phyloP scores from a whole-genome alignment of 2,113 vertebrate genomes.

The Cyphomyrus plagiostoma region DNA sequence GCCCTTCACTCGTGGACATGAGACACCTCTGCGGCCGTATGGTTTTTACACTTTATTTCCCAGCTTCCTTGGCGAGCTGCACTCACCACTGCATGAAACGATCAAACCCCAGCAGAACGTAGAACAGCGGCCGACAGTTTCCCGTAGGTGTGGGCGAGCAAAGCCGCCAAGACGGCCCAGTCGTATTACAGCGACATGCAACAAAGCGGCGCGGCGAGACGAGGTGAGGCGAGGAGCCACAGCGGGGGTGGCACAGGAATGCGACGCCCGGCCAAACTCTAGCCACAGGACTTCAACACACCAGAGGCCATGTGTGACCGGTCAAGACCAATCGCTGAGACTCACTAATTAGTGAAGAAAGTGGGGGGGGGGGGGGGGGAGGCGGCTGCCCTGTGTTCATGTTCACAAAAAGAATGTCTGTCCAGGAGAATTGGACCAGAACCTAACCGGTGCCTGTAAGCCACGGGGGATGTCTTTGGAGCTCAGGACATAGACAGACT shows the following conservation, averaged over 20 bases:
- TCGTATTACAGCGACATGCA: neutral
- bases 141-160: neutral
- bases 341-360: neutral
- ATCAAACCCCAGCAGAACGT: neutral
- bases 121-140: neutral
- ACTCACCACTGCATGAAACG: neutral
- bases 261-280: neutral
- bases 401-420: neutral
- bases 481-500: neutral
- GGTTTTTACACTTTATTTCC: neutral
- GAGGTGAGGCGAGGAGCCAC: neutral
- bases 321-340: neutral
- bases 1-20: neutral
- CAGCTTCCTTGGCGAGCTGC: neutral
- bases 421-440: neutral
- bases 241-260: neutral
- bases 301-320: neutral
- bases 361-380: neutral
- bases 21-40: neutral
- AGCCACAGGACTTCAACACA: neutral
- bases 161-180: neutral
- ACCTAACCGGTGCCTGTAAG: neutral
- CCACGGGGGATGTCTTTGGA: neutral
- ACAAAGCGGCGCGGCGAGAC: neutral
- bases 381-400: neutral